Evolutionary conservation across 2,888 invertebrate genomes (phyloP).

Genomic region (Drepana falcataria): DNA sequence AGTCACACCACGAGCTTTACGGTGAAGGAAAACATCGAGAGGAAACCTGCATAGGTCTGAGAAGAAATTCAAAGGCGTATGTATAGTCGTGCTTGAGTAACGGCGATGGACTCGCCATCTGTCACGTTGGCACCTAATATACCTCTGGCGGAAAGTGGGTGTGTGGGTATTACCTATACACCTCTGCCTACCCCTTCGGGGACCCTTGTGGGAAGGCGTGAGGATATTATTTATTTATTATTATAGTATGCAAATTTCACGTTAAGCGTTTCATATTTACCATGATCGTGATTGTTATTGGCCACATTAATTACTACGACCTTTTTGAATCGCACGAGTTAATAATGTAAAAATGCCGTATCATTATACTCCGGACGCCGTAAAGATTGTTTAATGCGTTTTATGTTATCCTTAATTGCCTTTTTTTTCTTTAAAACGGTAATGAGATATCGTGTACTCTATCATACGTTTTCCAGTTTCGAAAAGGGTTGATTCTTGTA

Average conservation of each 20-base stretch:
- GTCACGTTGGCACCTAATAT: no score
- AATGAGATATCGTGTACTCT: slow-evolving; percentile 32
- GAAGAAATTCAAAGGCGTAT: no score
- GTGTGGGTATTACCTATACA: no score
- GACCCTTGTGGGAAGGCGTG: no score
- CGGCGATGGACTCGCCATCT: no score
- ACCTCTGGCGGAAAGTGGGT: no score
- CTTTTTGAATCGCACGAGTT: slow-evolving; percentile 54
- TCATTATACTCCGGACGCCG: slow-evolving; percentile 53
- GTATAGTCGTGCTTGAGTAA: no score
- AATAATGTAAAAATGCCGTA: slow-evolving; percentile 53
- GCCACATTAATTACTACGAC: slow-evolving; percentile 66
- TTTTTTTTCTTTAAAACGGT: slow-evolving; percentile 28
- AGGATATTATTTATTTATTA: no score
- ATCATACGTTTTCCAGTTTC: slow-evolving; percentile 25
- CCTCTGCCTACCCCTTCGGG: no score
- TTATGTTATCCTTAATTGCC: slow-evolving; percentile 40
- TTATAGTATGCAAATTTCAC: slow-evolving; percentile 34
- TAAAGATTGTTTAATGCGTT: slow-evolving; percentile 38
- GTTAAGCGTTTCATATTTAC: slow-evolving; percentile 47
- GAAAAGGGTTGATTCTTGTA: slow-evolving; percentile 17
- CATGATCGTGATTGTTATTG: slow-evolving; percentile 58
- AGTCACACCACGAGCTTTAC: no score
- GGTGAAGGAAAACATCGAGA: no score
- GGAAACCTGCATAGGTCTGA: no score